Evolutionary conservation across 2,888 invertebrate genomes (phyloP), one percentile per base, ranked within the genome.

Genomic region (Catocala sponsa): DNA sequence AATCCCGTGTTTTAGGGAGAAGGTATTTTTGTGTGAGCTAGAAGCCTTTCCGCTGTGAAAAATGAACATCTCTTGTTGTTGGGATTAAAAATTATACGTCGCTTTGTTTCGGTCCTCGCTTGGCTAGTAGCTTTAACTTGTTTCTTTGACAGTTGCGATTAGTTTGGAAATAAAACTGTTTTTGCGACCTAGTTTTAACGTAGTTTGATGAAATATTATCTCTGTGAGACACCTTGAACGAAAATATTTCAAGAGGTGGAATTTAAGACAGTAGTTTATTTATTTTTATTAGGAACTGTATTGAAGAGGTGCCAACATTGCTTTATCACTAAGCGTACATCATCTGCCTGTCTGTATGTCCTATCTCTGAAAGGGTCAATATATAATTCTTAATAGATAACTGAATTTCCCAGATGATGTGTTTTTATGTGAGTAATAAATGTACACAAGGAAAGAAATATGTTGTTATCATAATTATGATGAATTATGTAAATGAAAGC

Each of bases 71-170:
- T 87, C 90, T 81, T 81, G 85, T 84, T 83, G 89, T 87, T 80
- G 88, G 85, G 92, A 92, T 92, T 92, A 92, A 93, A 93, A 92
- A 92, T 91, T 89, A 91, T 87, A 82, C 85, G 80, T 79, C 65
- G 79, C 84, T 89, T 91, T 89, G 89, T 90, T 85, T 84, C 47
- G 61, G 43, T 55, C 65, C 55, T 55, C 47, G 49, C 60, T 62
- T 33, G 53, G 54, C 59, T 55, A 35, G 15, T 41, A 38, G 38
- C 52, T 41, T 42, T 50, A 47, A 44, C 32, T 55, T 49, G 66
- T 77, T 65, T 70, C 58, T 77, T 70, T 65, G 68, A 74, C 69
- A 68, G 76, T 71, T 70, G 65, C 65, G 68, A 77, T 75, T 69
- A 71, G 66, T 75, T 75, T 67, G 52, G 42, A 44, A 56, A 73